Conservation (phyloP, 2,113 vertebrate species). For the Nanorana parkeri region DNA sequence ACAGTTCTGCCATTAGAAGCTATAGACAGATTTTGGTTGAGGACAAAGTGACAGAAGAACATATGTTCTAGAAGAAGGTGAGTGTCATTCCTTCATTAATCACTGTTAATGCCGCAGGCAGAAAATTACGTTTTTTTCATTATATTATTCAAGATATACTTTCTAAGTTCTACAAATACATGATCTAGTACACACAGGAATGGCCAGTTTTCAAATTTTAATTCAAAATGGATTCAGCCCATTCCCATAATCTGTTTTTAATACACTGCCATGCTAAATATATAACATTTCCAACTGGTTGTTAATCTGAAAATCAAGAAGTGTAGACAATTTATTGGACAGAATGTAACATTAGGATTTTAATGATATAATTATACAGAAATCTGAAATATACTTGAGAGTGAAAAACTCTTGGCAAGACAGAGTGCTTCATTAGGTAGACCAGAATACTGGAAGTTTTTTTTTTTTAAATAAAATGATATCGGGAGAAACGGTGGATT, state of each 20-base stretch:
- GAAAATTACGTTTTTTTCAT: not conserved
- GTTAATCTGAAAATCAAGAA: constrained; percentile 52
- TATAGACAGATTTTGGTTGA: no score
- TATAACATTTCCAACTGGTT: constrained; percentile 50
- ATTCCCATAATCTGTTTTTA: constrained; percentile 34
- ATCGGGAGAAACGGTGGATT: constrained; percentile 42
- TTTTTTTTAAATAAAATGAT: constrained; percentile 16
- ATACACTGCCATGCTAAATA: constrained; percentile 52
- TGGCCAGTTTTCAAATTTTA: constrained; percentile 30
- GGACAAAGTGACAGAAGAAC: no score
- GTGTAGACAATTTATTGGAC: constrained; percentile 59
- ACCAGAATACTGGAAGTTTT: constrained; percentile 52
- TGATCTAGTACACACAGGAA: constrained; percentile 34
- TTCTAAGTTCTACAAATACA: constrained; percentile 26
- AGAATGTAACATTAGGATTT: constrained; percentile 53
- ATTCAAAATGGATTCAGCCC: constrained; percentile 22
- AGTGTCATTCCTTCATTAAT: not conserved
- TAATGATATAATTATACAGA: constrained; percentile 57
- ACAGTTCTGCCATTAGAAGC: no score
- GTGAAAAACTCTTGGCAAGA: constrained; percentile 35
- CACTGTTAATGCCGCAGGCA: not conserved
- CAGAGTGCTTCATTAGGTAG: constrained; percentile 27
- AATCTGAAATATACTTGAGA: constrained; percentile 48
- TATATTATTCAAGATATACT: constrained; percentile 27
- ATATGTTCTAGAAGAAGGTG: no score